Evolutionary conservation across 2,888 invertebrate species (phyloP), one percentile per base, ranked within the genome.

Genomic region (Tholera decimalis): DNA sequence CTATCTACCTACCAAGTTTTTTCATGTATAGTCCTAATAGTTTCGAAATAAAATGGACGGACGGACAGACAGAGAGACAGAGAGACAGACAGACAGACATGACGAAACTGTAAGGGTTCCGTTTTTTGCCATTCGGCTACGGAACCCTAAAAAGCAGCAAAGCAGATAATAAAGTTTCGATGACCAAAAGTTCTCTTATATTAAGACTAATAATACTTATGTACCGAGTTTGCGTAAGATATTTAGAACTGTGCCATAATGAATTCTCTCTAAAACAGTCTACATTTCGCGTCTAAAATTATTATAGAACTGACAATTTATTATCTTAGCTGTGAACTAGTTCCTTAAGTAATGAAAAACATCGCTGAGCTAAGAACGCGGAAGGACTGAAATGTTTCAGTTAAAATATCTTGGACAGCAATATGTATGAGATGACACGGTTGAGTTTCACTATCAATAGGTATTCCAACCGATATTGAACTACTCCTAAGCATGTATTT

Each of bases 301-400:
- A 24, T 55, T 41, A 33, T 53, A 59, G 28, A 66, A 54, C 35
- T 13, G n/a, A 41, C 8, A 54, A 73, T 67, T 59, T 75, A 61
- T 13, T 44, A 54, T 54, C 35, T 24, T 39, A 50, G 20, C 44
- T 57, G 7, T 46, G 24, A 57, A 44, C 35, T 50, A 37, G 15
- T 57, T 75, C 37, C 20, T 13, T 28, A 24, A 43, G 43, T 53
- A 68, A 75, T 57, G 54, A 57, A 69, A 49, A 1, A n/a, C 18
- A 11, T 9, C 8, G 44, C 49, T 39, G 37, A 37, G 20, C 18
- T 35, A 37, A 41, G 54, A 62, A 69, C 35, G 53, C 53, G 56
- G 76, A 75, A 69, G 44, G n/a, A 33, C 39, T 22, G 28, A 49
- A 69, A 61, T 50, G 15, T 26, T 37, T 37, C 28, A 9, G 46